These are phyloP conservation scores for Drosophila colorata DNA, from an alignment of 2,888 invertebrate genomes.

Conservation along the genomic window DNA sequence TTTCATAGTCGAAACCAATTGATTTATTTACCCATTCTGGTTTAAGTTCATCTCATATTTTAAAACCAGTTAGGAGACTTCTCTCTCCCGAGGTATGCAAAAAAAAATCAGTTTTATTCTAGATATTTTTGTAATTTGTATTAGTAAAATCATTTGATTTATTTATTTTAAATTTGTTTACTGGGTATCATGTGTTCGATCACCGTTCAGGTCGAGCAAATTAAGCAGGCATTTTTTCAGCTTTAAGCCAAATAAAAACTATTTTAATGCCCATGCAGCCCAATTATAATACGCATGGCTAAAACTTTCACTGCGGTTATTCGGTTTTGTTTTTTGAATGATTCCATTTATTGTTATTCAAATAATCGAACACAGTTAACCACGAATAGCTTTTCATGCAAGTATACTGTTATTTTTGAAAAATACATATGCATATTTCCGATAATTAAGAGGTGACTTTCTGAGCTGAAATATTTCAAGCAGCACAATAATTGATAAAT, in stretches of 20 bases:
- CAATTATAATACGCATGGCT: slow-evolving; percentile 51
- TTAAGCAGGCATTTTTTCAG: slow-evolving; percentile 28
- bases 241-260: slow-evolving; percentile 25
- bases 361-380: slow-evolving; percentile 57
- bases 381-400: slow-evolving; percentile 48
- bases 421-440: slow-evolving; percentile 25
- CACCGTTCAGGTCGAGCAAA: not conserved
- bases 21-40: slow-evolving; percentile 1
- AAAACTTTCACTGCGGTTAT: slow-evolving; percentile 66
- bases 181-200: slow-evolving; percentile 25
- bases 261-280: slow-evolving; percentile 56
- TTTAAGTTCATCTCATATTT: slow-evolving; percentile 41
- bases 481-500: not conserved
- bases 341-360: slow-evolving; percentile 66
- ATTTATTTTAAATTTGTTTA: not conserved
- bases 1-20: slow-evolving; percentile 29
- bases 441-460: slow-evolving; percentile 47
- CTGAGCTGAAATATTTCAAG: slow-evolving; percentile 19
- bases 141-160: not conserved
- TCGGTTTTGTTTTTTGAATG: slow-evolving; percentile 52
- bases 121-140: slow-evolving; percentile 20
- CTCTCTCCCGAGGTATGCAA: slow-evolving; percentile 37
- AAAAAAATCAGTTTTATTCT: slow-evolving; percentile 17
- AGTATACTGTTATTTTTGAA: slow-evolving; percentile 40
- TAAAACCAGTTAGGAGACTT: slow-evolving; percentile 59